These are phyloP conservation scores for Heliconius charithonia DNA, from an alignment of 2,888 invertebrate genomes.

Conservation along the genomic window DNA sequence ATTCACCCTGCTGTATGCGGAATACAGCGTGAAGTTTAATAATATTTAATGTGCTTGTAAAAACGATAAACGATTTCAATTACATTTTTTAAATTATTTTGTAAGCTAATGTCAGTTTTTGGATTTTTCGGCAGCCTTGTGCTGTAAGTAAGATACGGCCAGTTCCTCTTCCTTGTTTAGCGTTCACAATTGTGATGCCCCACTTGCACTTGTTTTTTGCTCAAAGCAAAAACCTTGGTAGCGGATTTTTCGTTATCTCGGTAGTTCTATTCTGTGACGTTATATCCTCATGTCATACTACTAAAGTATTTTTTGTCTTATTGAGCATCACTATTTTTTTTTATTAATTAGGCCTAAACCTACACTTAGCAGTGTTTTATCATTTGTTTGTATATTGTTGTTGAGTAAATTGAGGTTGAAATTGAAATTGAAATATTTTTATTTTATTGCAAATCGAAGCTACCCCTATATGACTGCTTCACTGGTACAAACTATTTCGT, in stretches of 20 bases:
- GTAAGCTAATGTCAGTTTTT: constrained; percentile 50
- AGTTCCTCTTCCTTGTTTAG: constrained; percentile 75
- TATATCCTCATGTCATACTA: not conserved
- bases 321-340: not conserved
- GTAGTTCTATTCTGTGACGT: constrained; percentile 4
- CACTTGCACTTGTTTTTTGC: constrained; percentile 68
- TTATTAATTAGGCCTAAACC: not conserved
- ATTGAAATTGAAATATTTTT: too few species aligned
- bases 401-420: too few species aligned
- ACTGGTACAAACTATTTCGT: not conserved
- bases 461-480: not conserved
- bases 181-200: constrained; percentile 60
- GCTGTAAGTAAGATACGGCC: constrained; percentile 69
- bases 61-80: not conserved
- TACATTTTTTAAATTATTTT: not conserved
- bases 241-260: constrained; percentile 11
- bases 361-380: not conserved
- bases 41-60: not conserved
- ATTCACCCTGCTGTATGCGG: too few species aligned
- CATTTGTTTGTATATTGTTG: too few species aligned
- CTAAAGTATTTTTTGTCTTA: not conserved
- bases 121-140: constrained; percentile 64
- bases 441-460: not conserved
- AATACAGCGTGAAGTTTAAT: not conserved
- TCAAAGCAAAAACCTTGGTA: constrained; percentile 48